Conservation (phyloP, 1,140 invertebrate species). For the Mylabris phalerata region DNA sequence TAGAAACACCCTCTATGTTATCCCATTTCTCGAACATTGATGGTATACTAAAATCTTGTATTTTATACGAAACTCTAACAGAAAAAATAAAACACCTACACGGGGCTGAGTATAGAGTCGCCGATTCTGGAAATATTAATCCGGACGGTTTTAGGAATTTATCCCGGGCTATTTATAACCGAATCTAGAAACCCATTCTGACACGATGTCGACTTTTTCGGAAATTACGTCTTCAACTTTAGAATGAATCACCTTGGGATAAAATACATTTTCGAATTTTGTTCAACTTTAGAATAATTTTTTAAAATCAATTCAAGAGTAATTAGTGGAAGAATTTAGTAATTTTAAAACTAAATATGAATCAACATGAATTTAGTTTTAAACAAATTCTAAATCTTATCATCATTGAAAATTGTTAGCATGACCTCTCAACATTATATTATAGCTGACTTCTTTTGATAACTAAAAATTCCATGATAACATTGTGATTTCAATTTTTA, state of each 20-base stretch:
- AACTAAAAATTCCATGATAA: too few relatives aligned
- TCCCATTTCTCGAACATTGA: conserved; percentile 55
- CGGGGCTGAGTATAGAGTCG: conserved; percentile 56
- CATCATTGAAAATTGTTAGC: too few relatives aligned
- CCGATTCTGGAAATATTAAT: conserved; percentile 56
- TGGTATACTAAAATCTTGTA: conserved; percentile 47
- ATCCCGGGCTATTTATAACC: conserved; percentile 83
- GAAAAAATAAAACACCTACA: conserved; percentile 48
- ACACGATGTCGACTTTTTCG: conserved; percentile 92
- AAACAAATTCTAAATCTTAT: too few relatives aligned
- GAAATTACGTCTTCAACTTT: conserved; percentile 70
- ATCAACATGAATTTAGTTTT: too few relatives aligned
- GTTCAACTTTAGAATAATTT: too few relatives aligned
- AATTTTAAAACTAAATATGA: too few relatives aligned
- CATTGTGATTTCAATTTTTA: too few relatives aligned
- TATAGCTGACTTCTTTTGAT: too few relatives aligned
- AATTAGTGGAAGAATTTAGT: too few relatives aligned
- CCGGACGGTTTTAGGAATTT: conserved; percentile 80
- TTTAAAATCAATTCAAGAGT: too few relatives aligned
- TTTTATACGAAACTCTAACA: not conserved
- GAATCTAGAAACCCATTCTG: conserved; percentile 98
- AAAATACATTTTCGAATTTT: too few relatives aligned
- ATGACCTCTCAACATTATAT: too few relatives aligned
- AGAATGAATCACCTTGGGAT: conserved; percentile 56
- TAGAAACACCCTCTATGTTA: conserved; percentile 50